Evolutionary conservation across 2,888 invertebrate genomes (phyloP), one percentile per base, ranked within the genome.

Genomic region (Fragum sueziense): DNA sequence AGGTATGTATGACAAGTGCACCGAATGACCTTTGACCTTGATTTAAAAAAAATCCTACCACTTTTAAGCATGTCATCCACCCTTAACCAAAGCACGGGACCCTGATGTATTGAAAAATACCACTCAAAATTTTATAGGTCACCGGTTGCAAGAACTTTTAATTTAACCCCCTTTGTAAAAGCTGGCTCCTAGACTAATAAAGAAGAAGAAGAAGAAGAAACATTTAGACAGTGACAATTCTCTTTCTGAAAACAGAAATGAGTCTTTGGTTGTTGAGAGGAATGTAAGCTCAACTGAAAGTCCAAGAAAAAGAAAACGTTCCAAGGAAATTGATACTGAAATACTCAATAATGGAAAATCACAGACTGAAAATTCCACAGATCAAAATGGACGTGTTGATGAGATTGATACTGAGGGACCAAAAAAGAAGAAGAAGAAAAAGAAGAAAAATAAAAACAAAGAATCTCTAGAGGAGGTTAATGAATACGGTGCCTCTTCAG

Each of bases 401-500:
- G 27, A 31, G 1, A 62, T 20, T 6, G 62, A 31, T 41, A 47
- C 37, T 2, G 57, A 47, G 52, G 61, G 47, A n/a, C 68, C 69
- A 6, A 68, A 67, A 29, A 71, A 72, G 62, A 79, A 82, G 33
- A 80, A 82, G 31, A 80, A 71, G 25, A 68, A 69, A 20, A 70
- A 76, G 25, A 69, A 62, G 14, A 2, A 62, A 37, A 20, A 14
- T 2, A 29, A 51, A 27, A 62, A 65, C 3, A 37, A 25, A 25
- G 67, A 34, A 22, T 9, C 51, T 69, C n/a, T 20, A 37, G 6
- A 11, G n/a, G 41, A 27, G 20, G 25, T 22, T 3, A 6, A 2
- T 20, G 47, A 2, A 47, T 17, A 3, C 17, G 47, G 2, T 20
- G 47, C 17, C n/a, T 2, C n/a, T 1, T n/a, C 47, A 47, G 47